Base-by-base conservation (phyloP, 2,113 vertebrate species). In the Bucco capensis region DNA sequence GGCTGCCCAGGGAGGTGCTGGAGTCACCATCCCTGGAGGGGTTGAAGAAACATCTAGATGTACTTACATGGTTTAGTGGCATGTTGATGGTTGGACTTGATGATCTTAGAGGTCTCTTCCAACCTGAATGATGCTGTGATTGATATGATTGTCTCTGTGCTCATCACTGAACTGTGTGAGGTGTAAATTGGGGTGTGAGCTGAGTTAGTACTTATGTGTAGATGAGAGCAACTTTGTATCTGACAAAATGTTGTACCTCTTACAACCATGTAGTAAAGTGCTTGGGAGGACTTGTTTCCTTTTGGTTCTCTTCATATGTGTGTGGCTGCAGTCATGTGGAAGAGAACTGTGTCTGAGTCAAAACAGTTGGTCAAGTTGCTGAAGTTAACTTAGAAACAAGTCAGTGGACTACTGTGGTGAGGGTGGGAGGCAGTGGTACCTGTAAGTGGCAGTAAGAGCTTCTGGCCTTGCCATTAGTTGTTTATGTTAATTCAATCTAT, bases 111-210 rank as follows among this genome's bases (percentile, higher is more conserved):
- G 40, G 40, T 42, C 40, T 42, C 40, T 42, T 42, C 40, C 40
- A 42, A 15, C 40, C 11, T 42, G 11, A 42, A 42, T 42, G 40
- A 42, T 42, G 11, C 15, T 42, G 40, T 42, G 40, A 42, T 42
- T 64, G 3, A 33, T 14, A 6, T 27, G 7, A 9, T 3, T 58
- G 27, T 5, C 10, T 58, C 56, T 0, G 0, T 64, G 22, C 49
- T 81, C 51, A 10, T 42, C 14, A 3, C 3, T 1, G 4, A 37
- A 9, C 38, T 16, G 6, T 19, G 3, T 30, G 23, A 53, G 7
- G 2, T 50, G 8, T 58, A 46, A 53, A 25, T 3, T 47, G 33
- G 28, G 33, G 3, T 47, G 1, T 58, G 8, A 46, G 30, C 38
- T 22, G n/a, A 22, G 14, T 47, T 71, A 7, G 0, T 44, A 5